phyloP scores from a whole-genome alignment of 2,113 vertebrate genomes.

The Lepus timidus region DNA sequence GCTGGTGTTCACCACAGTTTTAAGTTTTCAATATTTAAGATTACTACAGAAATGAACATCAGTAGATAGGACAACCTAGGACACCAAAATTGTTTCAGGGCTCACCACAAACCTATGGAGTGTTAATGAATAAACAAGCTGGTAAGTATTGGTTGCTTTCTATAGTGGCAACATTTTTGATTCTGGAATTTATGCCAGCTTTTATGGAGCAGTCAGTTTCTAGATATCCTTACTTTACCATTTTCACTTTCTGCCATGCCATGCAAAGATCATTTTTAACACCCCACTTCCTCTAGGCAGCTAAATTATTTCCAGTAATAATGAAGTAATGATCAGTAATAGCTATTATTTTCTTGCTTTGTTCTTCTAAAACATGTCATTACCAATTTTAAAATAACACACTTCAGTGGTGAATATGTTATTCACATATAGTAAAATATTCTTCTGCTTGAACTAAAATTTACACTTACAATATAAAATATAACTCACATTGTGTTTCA shows the following conservation, averaged over 20 bases:
- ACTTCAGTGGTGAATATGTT: not conserved
- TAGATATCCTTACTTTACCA: not conserved
- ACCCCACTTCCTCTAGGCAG: not conserved
- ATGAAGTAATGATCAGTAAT: not conserved
- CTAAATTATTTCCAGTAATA: not conserved
- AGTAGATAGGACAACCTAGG: not conserved
- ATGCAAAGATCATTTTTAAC: not conserved
- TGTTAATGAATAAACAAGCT: not conserved
- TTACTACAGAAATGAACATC: not conserved
- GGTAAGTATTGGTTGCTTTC: not conserved
- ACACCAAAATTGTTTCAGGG: not conserved
- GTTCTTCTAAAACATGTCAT: constrained; percentile 4
- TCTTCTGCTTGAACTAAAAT: not conserved
- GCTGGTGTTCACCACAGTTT: not conserved
- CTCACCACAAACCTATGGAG: not conserved
- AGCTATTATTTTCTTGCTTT: not conserved
- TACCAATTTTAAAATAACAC: not conserved
- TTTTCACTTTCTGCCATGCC: not conserved
- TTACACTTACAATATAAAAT: not conserved
- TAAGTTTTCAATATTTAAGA: not conserved
- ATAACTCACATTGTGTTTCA: not conserved
- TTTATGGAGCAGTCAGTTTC: not conserved
- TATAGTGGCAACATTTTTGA: not conserved
- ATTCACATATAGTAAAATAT: not conserved
- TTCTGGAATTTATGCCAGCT: not conserved